Evolutionary conservation across 2,113 vertebrate species (phyloP), one percentile per base, ranked within the genome.

Genomic region (Zapornia atra): DNA sequence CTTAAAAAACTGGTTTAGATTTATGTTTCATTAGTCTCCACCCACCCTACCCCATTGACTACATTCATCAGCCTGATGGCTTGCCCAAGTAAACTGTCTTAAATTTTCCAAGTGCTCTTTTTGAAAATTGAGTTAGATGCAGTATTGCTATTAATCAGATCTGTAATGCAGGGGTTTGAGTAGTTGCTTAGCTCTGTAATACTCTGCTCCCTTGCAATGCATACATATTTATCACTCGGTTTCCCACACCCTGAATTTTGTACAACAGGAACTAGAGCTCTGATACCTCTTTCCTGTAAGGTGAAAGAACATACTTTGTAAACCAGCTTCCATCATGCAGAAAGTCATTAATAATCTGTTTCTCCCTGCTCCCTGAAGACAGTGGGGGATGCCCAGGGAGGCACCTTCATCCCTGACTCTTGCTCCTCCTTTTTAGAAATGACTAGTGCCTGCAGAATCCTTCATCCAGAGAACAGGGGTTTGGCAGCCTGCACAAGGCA

Each of bases 61-160:
- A 86, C 95, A 97, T 97, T 96, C 91, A 96, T 98, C 97, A 97
- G 92, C 72, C 92, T 96, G 97, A 98, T 97, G 95, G 88, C 87
- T 97, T 97, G 82, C 96, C 90, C 90, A 91, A 95, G 95, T 95
- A 97, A 97, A 97, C 96, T 90, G 85, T 94, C 95, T 96, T 96
- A 85, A 93, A 93, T 97, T 97, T 98, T 97, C 89, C 88, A 96
- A 97, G 86, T 92, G 93, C 86, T 95, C 96, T 97, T 97, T 97
- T 92, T 95, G 86, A 92, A 98, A 97, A 98, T 97, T 82, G 96
- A 97, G 95, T 97, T 96, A 97, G 97, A 97, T 95, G 72, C 68
- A 92, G 71, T 96, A 93, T 97, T 95, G 94, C 94, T 97, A 97
- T 98, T 97, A 97, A 97, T 98, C 97, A 97, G 70, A 86, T 78